Percentiles rank a stretch among this genome's conserved stretches.
These are phyloP conservation scores for Griposia aprilina DNA, from an alignment of 2,888 invertebrate genomes.

Conservation along the genomic window DNA sequence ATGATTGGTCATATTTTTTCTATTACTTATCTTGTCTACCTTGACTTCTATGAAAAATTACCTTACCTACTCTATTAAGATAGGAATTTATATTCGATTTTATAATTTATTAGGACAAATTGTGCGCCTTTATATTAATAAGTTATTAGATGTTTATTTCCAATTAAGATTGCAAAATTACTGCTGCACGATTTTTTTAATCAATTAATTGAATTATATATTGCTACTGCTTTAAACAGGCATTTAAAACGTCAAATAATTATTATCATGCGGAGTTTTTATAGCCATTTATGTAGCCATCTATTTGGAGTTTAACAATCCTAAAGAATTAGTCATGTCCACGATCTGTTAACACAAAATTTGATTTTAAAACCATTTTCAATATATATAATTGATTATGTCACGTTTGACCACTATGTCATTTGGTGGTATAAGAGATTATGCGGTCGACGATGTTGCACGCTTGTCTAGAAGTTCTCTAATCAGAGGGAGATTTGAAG, in stretches of 20 bases:
- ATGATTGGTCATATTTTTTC: conserved; percentile 36
- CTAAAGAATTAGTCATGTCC: neutral
- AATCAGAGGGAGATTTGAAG: neutral
- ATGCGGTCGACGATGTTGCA: neutral
- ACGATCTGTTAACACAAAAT: neutral
- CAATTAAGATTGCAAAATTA: conserved; percentile 23
- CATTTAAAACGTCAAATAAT: neutral
- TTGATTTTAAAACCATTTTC: neutral
- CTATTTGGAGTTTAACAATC: neutral
- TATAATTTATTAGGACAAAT: conserved; percentile 44
- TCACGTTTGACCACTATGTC: neutral
- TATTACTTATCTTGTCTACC: conserved; percentile 17
- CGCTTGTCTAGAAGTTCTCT: neutral
- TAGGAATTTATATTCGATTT: conserved; percentile 41
- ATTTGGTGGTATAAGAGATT: neutral
- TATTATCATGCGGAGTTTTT: neutral
- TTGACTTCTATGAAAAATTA: conserved; percentile 45
- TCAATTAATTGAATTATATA: conserved; percentile 13
- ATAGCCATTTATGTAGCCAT: neutral
- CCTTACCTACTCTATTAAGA: conserved; percentile 30
- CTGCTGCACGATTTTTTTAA: conserved; percentile 7
- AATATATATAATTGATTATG: neutral
- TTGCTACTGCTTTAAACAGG: conserved; percentile 11
- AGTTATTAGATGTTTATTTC: conserved; percentile 17
- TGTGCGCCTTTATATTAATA: conserved; percentile 13